Evolutionary conservation across 2,797 vertebrate species (phyloP), one percentile per base, ranked within the genome.

Genomic region (Clangula hyemalis): DNA sequence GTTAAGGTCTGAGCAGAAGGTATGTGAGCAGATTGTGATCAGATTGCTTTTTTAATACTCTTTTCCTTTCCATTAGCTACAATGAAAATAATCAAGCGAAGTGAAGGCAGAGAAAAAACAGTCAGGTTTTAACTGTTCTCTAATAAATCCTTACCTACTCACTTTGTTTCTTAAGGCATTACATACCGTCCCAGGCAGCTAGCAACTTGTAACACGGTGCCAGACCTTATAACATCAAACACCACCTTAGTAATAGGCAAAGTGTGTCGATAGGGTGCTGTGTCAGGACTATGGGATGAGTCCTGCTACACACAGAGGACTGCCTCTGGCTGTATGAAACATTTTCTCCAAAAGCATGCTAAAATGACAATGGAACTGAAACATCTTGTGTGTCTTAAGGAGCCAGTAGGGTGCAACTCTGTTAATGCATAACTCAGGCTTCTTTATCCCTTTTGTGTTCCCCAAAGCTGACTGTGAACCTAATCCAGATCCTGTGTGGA

Each of bases 341-440:
- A 41, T 96, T 91, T 85, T 91, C 60, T 95, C 53, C 84, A 66
- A 79, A 69, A 87, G 43, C 28, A 10, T 57, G 15, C 64, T 85
- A 41, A 43, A 75, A 89, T 87, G 89, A 90, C 92, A 96, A 80
- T 94, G 86, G 90, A 75, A 77, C 81, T 83, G 88, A 87, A 95
- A 93, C 93, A 95, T 94, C 89, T 96, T 92, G 90, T 61, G 68
- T 82, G 75, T 92, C 81, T 94, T 95, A 94, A 90, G 92, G 88
- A 93, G 85, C n/a, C 84, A 87, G 80, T 90, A 51, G 94, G 92
- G 92, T 93, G 90, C 89, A 68, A 83, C 92, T 96, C 65, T 85
- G 68, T 76, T 82, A 68, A 68, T 65, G 81, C 34, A 32, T 93
- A 94, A 94, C 95, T 95, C 71, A 65, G 89, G 53, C 60, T 71